A percentile compares a stretch with the other conserved stretches of the same genome.
Evolutionary conservation across 1,140 invertebrate species (phyloP).

Genomic region (Metopolophium dirhodum): DNA sequence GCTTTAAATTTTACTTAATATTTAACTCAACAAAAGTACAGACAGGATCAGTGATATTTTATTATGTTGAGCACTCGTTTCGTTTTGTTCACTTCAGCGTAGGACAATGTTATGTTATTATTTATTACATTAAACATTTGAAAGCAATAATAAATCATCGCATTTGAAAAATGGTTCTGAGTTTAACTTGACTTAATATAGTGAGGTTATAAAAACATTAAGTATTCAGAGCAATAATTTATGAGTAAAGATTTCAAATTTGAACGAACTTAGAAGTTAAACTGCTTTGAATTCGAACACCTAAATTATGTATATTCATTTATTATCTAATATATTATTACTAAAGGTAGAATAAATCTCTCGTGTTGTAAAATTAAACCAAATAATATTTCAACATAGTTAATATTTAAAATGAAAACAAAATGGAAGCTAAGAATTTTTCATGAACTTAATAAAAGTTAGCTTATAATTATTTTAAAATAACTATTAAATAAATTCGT

Average conservation of each 20-base stretch:
- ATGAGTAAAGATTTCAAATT: background rate
- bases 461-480: background rate
- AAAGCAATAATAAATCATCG: background rate
- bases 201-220: background rate
- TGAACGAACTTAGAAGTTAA: background rate
- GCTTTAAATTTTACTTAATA: background rate
- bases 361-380: background rate
- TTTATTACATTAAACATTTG: conserved; percentile 3
- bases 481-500: background rate
- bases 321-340: background rate
- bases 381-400: background rate
- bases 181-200: background rate
- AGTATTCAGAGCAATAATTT: background rate
- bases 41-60: background rate
- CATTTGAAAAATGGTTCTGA: background rate
- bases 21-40: background rate
- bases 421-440: too few relatives aligned
- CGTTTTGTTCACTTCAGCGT: background rate
- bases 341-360: background rate
- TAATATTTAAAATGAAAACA: background rate
- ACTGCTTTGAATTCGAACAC: background rate
- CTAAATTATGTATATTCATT: background rate
- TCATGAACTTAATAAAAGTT: background rate
- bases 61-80: background rate
- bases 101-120: background rate